phyloP scores from a whole-genome alignment of 2,113 vertebrate species.

The Callipepla californica region DNA sequence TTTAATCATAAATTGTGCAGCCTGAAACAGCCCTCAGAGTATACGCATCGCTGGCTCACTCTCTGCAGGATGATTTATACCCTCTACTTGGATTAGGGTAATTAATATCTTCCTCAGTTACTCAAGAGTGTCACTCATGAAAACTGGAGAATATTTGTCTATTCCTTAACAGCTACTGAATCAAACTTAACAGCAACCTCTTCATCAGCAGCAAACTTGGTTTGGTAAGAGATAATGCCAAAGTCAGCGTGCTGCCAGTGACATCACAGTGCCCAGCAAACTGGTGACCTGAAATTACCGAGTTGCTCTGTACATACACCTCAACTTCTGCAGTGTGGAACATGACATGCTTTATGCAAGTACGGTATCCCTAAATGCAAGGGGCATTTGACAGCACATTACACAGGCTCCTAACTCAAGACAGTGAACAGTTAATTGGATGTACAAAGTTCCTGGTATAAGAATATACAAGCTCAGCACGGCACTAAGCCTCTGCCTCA shows the following conservation, averaged over 20 bases:
- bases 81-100: not conserved
- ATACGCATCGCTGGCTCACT: not conserved
- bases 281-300: not conserved
- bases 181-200: not conserved
- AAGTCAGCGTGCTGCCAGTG: not conserved
- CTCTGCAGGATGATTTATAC: not conserved
- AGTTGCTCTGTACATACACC: not conserved
- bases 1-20: not conserved
- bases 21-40: not conserved
- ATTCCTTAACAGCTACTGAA: not conserved
- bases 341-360: not conserved
- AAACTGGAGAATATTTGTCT: not conserved
- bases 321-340: not conserved
- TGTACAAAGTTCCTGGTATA: not conserved
- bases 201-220: not conserved
- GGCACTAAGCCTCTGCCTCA: fast-evolving
- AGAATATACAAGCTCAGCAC: not conserved
- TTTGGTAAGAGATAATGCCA: not conserved
- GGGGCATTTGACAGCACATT: not conserved
- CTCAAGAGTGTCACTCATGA: not conserved
- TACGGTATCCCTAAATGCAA: not conserved
- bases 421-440: not conserved
- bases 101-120: not conserved
- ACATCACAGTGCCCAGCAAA: not conserved
- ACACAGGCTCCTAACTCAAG: not conserved